Base-by-base conservation (phyloP, 2,888 invertebrate genomes). In the Drosophila subquinaria region DNA sequence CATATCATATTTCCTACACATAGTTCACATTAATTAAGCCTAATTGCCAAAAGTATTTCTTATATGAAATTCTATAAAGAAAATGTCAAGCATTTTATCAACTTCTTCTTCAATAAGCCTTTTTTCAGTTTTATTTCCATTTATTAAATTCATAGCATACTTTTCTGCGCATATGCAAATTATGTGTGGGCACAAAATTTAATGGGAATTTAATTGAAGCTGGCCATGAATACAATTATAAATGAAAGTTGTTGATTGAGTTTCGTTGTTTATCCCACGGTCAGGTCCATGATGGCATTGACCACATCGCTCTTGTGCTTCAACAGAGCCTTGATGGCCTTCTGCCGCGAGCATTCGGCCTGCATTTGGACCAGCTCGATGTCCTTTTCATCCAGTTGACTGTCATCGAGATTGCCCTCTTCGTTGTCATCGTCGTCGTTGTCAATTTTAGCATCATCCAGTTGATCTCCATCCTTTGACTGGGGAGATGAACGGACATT, bases 221-320 rank as follows among this genome's bases (percentile, higher is more conserved):
- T 33, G 8, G 40, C 9, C 27, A n/a, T 20, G 11, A 38, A 8
- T 20, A 13, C 2, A n/a, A 15, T 4, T 15, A 11, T 11, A 11
- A 30, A 30, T 15, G 15, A 23, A 40, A 13, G 17, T 13, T 20
- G 50, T 36, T 51, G 17, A 10, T 4, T 17, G 13, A 3, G 27
- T 17, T 17, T 0, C 1, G 9, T 13, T 20, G 40, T 15, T 35
- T 71, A 75, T 11, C 63, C 65, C 11, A 79, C 17, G 9, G 84
- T 87, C 1, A 86, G 30, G 2, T 66, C 75, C 86, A 87, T 87
- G 17, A 87, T 89, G 69, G 86, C 87, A 53, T 89, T 89, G 50
- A 89, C 82, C 30, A 89, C 79, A 53, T 87, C 89, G 59, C 69
- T 64, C 0, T 77, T 70, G 65, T 89, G 69, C 42, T 61, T 50